Percentiles rank a stretch among this genome's conserved stretches.
These are phyloP conservation scores for Cyanoderma ruficeps DNA, from an alignment of 2,113 vertebrate genomes.

Conservation along the genomic window DNA sequence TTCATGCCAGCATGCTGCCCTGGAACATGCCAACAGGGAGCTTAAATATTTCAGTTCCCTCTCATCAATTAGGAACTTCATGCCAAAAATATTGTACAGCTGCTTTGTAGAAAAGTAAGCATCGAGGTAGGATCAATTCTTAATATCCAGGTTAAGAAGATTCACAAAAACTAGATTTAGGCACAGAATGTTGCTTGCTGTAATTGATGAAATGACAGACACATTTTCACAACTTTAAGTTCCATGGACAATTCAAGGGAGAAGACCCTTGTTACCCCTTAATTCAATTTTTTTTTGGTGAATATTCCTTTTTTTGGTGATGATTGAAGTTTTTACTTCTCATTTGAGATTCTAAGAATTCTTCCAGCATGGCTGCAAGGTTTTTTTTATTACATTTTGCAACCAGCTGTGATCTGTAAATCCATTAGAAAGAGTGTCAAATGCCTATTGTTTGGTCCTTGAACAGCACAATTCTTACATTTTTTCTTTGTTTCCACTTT, in stretches of 20 bases:
- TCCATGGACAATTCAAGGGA: background rate
- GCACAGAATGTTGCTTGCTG: background rate
- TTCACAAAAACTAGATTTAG: background rate
- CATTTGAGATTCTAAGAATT: background rate
- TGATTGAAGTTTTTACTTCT: background rate
- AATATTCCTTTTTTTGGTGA: background rate
- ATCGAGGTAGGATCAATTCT: background rate
- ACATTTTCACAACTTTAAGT: background rate
- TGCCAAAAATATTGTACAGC: background rate
- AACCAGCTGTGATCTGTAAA: background rate
- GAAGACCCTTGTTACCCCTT: background rate
- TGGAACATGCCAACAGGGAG: background rate
- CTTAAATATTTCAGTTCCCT: background rate
- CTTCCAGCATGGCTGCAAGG: background rate
- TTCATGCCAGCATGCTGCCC: background rate
- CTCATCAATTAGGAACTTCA: background rate
- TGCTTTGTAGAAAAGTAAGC: background rate
- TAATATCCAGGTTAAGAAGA: background rate
- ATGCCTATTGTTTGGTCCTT: background rate
- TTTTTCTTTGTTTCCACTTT: slow-evolving; percentile 3
- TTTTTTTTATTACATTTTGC: background rate
- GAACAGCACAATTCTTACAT: background rate
- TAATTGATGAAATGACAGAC: background rate
- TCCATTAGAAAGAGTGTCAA: background rate
- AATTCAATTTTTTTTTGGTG: background rate